These are phyloP conservation scores for Uropsilus gracilis DNA, from an alignment of 2,113 vertebrate genomes.

Conservation along the genomic window DNA sequence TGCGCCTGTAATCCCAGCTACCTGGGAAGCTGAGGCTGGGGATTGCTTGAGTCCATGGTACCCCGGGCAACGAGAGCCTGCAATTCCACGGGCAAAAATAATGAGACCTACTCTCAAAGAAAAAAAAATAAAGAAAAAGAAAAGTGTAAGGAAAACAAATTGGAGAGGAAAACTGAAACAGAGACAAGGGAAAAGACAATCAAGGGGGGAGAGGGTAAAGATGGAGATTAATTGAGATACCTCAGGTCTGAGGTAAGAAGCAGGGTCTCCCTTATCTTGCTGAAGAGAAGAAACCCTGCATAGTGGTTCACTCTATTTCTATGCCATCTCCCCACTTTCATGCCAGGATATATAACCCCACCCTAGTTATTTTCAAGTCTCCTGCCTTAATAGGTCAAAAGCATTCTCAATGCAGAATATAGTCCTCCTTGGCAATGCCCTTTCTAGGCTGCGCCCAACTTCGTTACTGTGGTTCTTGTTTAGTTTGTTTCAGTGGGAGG, in stretches of 20 bases:
- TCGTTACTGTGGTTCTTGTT: conserved; percentile 28
- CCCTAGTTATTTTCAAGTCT: background rate
- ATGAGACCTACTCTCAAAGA: no score
- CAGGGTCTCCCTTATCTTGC: background rate
- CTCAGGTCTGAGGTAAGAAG: background rate
- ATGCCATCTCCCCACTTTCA: background rate
- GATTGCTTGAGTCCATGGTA: no score
- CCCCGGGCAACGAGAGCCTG: no score
- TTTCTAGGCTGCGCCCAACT: background rate
- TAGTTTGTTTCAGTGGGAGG: conserved; percentile 11
- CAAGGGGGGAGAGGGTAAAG: no score
- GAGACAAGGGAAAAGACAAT: background rate
- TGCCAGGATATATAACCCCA: background rate
- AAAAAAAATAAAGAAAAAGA: no score
- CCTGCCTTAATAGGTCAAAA: background rate
- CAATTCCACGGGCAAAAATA: no score
- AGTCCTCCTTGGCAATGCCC: background rate
- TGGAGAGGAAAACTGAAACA: background rate
- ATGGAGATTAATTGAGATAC: background rate
- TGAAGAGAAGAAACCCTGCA: background rate
- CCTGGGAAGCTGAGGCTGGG: no score
- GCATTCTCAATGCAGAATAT: background rate
- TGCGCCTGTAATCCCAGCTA: no score
- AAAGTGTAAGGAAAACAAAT: background rate
- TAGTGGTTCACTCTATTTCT: background rate